Evolutionary conservation across 2,113 vertebrate genomes (phyloP).

Genomic region (Otus sunia): DNA sequence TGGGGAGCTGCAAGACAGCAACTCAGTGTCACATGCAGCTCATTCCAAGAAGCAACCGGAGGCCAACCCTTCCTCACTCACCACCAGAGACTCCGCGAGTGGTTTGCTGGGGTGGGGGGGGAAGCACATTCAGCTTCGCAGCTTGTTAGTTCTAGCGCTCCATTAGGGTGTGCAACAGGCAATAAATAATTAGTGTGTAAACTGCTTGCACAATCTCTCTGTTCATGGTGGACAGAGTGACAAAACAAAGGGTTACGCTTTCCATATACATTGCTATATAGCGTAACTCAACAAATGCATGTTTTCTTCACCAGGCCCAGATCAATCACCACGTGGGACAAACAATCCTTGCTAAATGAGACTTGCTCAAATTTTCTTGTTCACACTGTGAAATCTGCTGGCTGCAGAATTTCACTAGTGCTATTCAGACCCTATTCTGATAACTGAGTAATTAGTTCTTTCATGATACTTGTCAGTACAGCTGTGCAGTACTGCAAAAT

Average conservation of each 20-base stretch:
- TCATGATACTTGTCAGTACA: conserved; percentile 15
- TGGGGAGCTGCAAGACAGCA: background rate
- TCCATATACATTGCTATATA: background rate
- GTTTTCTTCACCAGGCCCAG: background rate
- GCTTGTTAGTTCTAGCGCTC: background rate
- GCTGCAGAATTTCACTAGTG: background rate
- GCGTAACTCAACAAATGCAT: background rate
- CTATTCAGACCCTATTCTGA: background rate
- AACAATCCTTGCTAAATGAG: background rate
- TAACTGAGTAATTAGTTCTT: conserved; percentile 1
- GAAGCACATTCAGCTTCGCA: background rate
- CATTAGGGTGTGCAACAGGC: background rate
- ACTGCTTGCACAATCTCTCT: background rate
- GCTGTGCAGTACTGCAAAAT: background rate
- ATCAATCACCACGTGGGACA: fast-evolving
- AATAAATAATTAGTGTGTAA: background rate
- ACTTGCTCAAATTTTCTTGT: background rate
- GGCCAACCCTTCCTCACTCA: background rate
- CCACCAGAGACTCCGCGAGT: background rate
- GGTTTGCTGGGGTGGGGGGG: background rate
- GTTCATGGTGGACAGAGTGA: background rate
- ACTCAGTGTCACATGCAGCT: background rate
- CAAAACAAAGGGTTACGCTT: background rate
- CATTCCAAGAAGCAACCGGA: background rate
- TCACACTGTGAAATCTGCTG: background rate